A percentile compares a stretch with the other conserved stretches of the same genome.
phyloP scores from a whole-genome alignment of 2,888 invertebrate genomes.

The Drosophila phalerata region DNA sequence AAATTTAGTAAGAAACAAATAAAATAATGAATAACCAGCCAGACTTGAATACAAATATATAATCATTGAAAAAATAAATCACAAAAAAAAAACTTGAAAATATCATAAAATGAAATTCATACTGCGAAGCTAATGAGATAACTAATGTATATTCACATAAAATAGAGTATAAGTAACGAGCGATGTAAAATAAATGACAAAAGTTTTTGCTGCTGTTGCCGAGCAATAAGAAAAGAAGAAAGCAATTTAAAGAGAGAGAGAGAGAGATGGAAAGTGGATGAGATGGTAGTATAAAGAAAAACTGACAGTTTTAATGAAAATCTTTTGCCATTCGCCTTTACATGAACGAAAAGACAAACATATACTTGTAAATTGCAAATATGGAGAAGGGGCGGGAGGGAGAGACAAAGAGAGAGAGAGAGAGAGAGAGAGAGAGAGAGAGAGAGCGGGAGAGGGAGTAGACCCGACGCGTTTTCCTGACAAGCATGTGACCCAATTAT shows the following conservation, averaged over 20 bases:
- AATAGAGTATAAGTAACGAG: constrained; percentile 41
- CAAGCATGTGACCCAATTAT: constrained; percentile 81
- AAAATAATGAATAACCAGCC: no score
- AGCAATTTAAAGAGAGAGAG: constrained; percentile 62
- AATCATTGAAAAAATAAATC: no score
- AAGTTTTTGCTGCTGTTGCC: constrained; percentile 52
- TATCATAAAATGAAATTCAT: no score
- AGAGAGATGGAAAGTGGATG: constrained; percentile 5
- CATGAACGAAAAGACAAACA: constrained; percentile 31
- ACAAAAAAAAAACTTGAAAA: no score
- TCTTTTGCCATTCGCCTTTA: constrained; percentile 47
- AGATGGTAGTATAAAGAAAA: constrained; percentile 48
- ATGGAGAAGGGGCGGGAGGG: neutral
- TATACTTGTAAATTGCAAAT: constrained; percentile 30
- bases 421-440: neutral
- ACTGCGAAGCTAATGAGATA: neutral
- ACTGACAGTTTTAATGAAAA: constrained; percentile 76
- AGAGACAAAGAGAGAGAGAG: neutral
- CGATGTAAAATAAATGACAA: constrained; percentile 62
- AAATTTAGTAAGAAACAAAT: no score
- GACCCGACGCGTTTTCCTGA: constrained; percentile 64
- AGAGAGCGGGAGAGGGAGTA: neutral
- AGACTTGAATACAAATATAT: no score
- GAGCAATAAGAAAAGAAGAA: constrained; percentile 57
- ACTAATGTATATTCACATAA: neutral